These are phyloP conservation scores for Pseudococcus viburni DNA, from an alignment of 2,888 invertebrate genomes.

Conservation along the genomic window DNA sequence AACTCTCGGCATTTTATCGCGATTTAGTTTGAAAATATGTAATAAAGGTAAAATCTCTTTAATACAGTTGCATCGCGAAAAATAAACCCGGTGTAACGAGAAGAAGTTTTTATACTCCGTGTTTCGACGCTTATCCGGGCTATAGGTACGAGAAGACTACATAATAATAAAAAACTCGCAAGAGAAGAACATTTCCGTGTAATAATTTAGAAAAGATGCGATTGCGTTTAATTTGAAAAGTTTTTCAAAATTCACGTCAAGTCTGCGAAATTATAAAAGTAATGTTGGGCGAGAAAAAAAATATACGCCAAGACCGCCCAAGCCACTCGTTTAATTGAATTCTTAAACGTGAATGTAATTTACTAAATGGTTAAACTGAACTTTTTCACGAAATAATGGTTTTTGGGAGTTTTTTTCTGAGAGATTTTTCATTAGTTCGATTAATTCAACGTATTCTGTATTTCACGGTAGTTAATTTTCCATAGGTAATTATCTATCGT, in stretches of 20 bases:
- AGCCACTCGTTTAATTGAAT: not conserved
- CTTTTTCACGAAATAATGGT: not conserved
- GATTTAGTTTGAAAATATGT: not conserved
- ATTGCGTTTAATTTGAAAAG: slow-evolving; percentile 39
- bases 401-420: not conserved
- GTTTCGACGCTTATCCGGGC: not conserved
- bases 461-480: not conserved
- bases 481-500: not conserved
- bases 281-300: not conserved
- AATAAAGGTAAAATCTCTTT: not conserved
- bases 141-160: not conserved
- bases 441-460: not conserved
- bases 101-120: not conserved
- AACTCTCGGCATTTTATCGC: not conserved
- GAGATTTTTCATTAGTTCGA: not conserved
- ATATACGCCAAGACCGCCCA: not conserved
- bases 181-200: not conserved
- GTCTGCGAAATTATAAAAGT: not conserved
- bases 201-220: slow-evolving; percentile 39
- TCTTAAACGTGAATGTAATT: slow-evolving; percentile 19
- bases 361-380: slow-evolving; percentile 2
- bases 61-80: not conserved
- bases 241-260: slow-evolving; percentile 23
- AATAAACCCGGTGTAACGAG: not conserved
- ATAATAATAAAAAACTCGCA: not conserved